Evolutionary conservation across 1,140 invertebrate genomes (phyloP), one percentile per base, ranked within the genome.

Genomic region (Bombus sylvicola): DNA sequence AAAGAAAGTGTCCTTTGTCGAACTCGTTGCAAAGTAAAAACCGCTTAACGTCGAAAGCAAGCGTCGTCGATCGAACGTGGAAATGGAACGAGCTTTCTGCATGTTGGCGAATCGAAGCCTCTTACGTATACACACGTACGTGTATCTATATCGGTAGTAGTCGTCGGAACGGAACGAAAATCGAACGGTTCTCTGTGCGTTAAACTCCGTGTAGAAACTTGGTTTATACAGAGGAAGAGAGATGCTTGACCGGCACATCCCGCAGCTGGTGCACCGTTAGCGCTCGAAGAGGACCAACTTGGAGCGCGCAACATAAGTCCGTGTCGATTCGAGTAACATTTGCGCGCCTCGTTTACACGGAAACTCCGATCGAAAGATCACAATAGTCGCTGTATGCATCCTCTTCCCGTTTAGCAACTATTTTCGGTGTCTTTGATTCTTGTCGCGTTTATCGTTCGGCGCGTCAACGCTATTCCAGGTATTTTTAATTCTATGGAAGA

Each of bases 241-340:
- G 57, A 59, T 12, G 86, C 71, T 43, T 31, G 69, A 72, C 69
- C 39, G 39, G 62, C 64, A 57, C 74, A 57, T 89, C 83, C 82
- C 87, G 47, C 86, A 89, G 86, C 88, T 90, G 88, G 86, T 81
- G 77, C 88, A 90, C 86, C 86, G 88, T 90, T 90, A 90, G 43
- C 53, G 64, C 39, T 66, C 71, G 72, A 76, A 75, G 78, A 81
- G 78, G 74, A 87, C 86, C 86, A 73, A 53, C 72, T 41, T 77
- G 77, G 10, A 76, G 82, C n/a, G 69, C 64, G 5, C 64, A 62
- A 86, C 80, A 82, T 86, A 89, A 87, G 64, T 78, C 77, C 43
- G 18, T 68, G 81, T 37, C 37, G 47, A 62, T 77, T 37, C 37
- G 62, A 37, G 47, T n/a, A 89, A 75, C 47, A 59, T 68, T n/a